A percentile compares a stretch with the other conserved stretches of the same genome.
Conservation (phyloP, 2,113 vertebrate genomes). For the Macaca nemestrina region DNA sequence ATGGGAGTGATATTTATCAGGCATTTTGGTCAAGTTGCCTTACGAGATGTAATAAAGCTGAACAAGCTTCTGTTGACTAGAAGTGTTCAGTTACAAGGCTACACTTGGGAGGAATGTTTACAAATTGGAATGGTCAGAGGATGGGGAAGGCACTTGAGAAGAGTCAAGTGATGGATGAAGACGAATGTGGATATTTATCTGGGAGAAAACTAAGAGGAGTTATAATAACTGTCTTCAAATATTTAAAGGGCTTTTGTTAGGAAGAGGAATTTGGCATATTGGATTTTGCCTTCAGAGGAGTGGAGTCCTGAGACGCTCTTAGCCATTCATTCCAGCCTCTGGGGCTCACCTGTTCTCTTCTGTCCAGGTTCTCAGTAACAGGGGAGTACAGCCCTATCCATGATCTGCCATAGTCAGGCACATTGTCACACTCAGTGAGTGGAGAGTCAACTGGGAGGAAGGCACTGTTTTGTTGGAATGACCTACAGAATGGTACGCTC, state of each 20-base stretch:
- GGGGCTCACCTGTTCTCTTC: no score
- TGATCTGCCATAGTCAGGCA: not conserved
- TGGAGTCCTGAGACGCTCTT: accelerated
- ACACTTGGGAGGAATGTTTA: not conserved
- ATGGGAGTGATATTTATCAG: accelerated
- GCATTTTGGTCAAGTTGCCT: not conserved
- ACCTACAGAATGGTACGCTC: not conserved
- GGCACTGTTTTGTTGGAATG: not conserved
- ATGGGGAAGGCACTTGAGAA: no score
- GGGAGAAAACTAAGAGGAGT: not conserved
- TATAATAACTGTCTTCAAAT: not conserved
- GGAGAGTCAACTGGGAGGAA: no score
- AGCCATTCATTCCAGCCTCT: not conserved
- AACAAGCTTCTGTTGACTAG: no score
- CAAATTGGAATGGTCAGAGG: not conserved
- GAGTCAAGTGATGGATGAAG: not conserved
- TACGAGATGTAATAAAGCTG: not conserved
- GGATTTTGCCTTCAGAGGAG: not conserved
- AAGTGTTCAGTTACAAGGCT: not conserved
- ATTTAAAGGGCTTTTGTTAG: not conserved
- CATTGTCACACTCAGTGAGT: no score
- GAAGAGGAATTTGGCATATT: not conserved
- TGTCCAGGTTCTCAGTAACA: not conserved
- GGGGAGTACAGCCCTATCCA: not conserved
- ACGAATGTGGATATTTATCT: not conserved